phyloP scores from a whole-genome alignment of 2,113 vertebrate species.

The Willisornis vidua region DNA sequence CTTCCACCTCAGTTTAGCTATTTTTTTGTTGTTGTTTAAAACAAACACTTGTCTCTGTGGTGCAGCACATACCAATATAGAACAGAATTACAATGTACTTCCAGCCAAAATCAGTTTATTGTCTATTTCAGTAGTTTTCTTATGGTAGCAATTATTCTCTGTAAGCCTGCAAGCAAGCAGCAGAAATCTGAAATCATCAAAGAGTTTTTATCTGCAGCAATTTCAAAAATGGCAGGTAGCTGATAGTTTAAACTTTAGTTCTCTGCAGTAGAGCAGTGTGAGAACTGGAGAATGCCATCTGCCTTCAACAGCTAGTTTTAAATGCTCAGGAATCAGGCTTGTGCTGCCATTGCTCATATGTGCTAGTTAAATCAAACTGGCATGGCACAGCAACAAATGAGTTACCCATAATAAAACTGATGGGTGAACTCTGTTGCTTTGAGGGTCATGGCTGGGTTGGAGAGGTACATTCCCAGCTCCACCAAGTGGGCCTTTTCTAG shows the following conservation, averaged over 20 bases:
- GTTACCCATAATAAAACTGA: neutral
- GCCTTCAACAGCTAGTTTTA: slow-evolving; percentile 73
- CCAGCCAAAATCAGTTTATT: slow-evolving; percentile 81
- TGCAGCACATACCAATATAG: slow-evolving; percentile 75
- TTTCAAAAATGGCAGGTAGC: slow-evolving; percentile 83
- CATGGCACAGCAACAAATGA: neutral
- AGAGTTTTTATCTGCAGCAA: slow-evolving; percentile 81
- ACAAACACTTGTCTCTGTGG: slow-evolving; percentile 76
- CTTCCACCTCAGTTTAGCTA: slow-evolving; percentile 34
- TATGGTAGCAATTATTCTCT: slow-evolving; percentile 82
- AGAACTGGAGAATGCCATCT: slow-evolving; percentile 76
- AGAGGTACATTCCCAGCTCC: neutral
- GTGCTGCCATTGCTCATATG: neutral
- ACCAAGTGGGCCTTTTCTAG: neutral
- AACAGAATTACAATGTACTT: slow-evolving; percentile 81
- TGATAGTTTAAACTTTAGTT: slow-evolving; percentile 80
- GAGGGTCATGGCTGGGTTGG: rapidly evolving
- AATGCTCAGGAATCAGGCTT: slow-evolving; percentile 62
- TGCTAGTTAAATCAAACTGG: neutral
- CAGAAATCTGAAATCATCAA: slow-evolving; percentile 83
- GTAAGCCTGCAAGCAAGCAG: slow-evolving; percentile 79
- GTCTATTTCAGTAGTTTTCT: slow-evolving; percentile 81
- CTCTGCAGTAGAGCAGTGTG: slow-evolving; percentile 73
- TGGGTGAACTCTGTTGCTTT: neutral
- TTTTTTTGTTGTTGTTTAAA: slow-evolving; percentile 76